phyloP scores from a whole-genome alignment of 2,888 invertebrate genomes.

The Ischnus inquisitorius region DNA sequence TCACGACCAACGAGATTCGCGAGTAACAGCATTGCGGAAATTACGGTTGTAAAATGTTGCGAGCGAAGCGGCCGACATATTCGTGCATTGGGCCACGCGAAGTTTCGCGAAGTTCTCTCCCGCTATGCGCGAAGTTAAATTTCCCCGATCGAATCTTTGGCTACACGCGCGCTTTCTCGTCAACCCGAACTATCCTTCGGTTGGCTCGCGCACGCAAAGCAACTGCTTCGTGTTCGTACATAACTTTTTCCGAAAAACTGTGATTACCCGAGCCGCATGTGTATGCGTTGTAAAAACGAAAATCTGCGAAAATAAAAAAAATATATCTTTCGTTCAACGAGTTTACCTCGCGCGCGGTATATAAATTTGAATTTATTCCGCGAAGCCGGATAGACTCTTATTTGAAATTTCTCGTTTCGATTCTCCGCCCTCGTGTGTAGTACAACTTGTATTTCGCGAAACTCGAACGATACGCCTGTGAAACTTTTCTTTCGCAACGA shows the following conservation, averaged over 20 bases:
- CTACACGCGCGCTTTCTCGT: too few relatives aligned
- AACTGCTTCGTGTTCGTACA: too few relatives aligned
- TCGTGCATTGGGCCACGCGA: constrained; percentile 14
- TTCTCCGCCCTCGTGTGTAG: background rate
- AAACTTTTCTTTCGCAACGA: background rate
- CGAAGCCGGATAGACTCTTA: background rate
- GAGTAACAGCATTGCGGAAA: constrained; percentile 52
- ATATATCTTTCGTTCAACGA: background rate
- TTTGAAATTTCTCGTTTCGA: constrained; percentile 10
- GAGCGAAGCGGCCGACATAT: constrained; percentile 49
- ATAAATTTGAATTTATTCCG: background rate
- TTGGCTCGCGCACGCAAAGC: too few relatives aligned
- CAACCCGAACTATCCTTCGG: too few relatives aligned
- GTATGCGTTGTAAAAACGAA: too few relatives aligned
- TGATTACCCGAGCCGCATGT: too few relatives aligned
- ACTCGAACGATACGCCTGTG: background rate
- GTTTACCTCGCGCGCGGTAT: background rate
- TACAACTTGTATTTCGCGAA: background rate
- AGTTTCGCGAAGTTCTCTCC: constrained; percentile 18
- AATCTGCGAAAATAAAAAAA: too few relatives aligned
- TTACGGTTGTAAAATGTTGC: constrained; percentile 60
- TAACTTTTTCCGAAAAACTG: too few relatives aligned
- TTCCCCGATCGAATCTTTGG: too few relatives aligned
- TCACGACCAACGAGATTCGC: constrained; percentile 39
- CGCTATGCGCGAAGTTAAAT: too few relatives aligned